Conservation (phyloP, 2,113 vertebrate genomes). For the Podiceps cristatus region DNA sequence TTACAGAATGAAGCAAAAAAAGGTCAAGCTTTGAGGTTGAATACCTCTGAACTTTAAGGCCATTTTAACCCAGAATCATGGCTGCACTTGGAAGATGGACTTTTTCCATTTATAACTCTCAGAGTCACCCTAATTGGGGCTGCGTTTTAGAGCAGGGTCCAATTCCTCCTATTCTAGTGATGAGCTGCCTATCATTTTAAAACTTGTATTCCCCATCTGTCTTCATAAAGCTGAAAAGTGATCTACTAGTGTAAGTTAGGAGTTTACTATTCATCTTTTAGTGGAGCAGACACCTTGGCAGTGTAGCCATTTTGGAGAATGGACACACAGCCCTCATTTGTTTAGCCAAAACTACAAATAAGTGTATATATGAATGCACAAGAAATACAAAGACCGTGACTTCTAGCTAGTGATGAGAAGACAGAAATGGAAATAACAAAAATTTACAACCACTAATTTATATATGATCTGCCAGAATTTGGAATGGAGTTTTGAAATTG, state of each 20-base stretch:
- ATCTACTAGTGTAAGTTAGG: background rate
- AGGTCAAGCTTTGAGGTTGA: background rate
- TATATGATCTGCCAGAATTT: background rate
- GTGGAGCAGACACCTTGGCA: background rate
- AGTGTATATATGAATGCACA: background rate
- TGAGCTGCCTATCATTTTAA: background rate
- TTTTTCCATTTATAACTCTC: background rate
- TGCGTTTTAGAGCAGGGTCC: background rate
- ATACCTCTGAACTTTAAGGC: background rate
- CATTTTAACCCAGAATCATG: background rate
- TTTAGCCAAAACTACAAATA: background rate
- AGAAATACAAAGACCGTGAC: background rate
- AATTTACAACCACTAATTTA: background rate
- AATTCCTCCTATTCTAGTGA: background rate
- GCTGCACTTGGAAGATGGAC: background rate
- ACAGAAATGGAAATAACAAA: background rate
- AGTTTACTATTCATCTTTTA: background rate
- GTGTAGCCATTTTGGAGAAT: background rate
- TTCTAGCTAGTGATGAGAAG: background rate
- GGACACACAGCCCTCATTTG: background rate
- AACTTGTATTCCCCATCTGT: background rate
- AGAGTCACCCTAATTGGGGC: background rate
- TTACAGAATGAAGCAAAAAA: background rate
- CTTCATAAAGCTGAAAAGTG: background rate
- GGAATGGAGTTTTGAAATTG: background rate